These are phyloP conservation scores for Pomacea canaliculata DNA, from an alignment of 2,888 invertebrate species.

Conservation along the genomic window DNA sequence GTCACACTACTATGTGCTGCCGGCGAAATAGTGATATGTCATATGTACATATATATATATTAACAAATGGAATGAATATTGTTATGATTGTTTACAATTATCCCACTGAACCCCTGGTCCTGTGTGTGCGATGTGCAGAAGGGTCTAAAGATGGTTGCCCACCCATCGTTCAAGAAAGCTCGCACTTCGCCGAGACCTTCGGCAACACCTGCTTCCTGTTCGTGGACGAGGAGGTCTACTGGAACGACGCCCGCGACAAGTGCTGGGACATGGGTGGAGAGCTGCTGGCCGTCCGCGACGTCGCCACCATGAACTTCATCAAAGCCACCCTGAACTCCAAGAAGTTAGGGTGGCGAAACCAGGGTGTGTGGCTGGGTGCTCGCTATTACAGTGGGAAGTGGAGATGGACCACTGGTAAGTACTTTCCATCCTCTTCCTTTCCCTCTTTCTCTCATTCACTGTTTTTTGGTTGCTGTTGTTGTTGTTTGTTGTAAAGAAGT, in stretches of 20 bases:
- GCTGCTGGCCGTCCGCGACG: conserved; percentile 45
- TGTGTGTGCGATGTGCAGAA: not conserved
- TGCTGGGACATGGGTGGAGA: conserved; percentile 59
- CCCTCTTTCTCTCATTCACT: not conserved
- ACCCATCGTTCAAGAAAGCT: conserved; percentile 33
- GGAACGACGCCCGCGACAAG: conserved; percentile 48
- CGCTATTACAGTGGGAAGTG: conserved; percentile 44
- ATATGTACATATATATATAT: too few species aligned
- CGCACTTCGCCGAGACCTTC: conserved; percentile 34
- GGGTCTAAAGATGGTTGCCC: conserved; percentile 36
- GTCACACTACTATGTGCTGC: too few species aligned
- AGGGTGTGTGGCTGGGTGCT: conserved; percentile 62
- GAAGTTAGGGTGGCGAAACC: conserved; percentile 51
- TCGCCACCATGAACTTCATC: conserved; percentile 52
- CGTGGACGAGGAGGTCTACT: conserved; percentile 50
- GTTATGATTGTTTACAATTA: too few species aligned
- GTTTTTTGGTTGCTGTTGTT: not conserved
- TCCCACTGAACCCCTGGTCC: too few species aligned
- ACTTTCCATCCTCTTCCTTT: not conserved
- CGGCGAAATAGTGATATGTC: too few species aligned
- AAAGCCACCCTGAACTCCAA: conserved; percentile 40
- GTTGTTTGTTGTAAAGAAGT: too few species aligned
- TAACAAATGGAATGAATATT: too few species aligned
- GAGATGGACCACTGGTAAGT: conserved; percentile 59
- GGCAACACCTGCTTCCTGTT: conserved; percentile 54